Conservation (phyloP, 2,797 vertebrate species). For the Coregonus ussuriensis region DNA sequence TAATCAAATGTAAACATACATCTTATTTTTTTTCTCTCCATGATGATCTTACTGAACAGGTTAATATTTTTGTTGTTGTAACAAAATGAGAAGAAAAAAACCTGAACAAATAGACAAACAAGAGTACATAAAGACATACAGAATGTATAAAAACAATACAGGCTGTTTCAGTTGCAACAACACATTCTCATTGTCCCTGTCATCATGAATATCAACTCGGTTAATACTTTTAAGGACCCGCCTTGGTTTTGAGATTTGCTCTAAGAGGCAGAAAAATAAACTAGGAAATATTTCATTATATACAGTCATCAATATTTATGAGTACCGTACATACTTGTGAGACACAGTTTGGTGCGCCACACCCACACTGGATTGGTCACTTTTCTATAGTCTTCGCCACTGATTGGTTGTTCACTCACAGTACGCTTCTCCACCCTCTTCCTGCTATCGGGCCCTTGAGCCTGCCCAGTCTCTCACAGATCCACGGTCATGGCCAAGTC, state of each 20-base stretch:
- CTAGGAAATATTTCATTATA: conserved; percentile 71
- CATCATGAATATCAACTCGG: conserved; percentile 69
- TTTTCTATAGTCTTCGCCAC: conserved; percentile 35
- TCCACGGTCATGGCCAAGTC: conserved; percentile 18
- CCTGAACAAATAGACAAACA: conserved; percentile 33
- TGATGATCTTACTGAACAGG: conserved; percentile 30
- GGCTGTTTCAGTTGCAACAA: conserved; percentile 43
- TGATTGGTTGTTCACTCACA: conserved; percentile 55
- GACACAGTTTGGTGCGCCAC: conserved; percentile 32
- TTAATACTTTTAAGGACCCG: conserved; percentile 82
- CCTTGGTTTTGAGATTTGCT: conserved; percentile 78
- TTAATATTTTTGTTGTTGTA: conserved; percentile 27
- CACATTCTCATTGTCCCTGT: conserved; percentile 57
- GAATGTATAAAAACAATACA: conserved; percentile 46
- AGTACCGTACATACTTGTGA: conserved; percentile 55
- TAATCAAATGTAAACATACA: conserved; percentile 32
- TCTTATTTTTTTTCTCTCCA: conserved; percentile 3
- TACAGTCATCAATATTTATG: conserved; percentile 70
- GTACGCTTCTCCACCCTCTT: conserved; percentile 25
- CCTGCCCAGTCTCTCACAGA: conserved; percentile 25
- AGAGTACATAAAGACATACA: conserved; percentile 39
- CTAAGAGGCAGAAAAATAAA: conserved; percentile 71
- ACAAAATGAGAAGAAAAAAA: conserved; percentile 25
- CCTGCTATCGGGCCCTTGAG: conserved; percentile 50
- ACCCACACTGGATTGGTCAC: conserved; percentile 51